Evolutionary conservation across 2,113 vertebrate species (phyloP).

Genomic region (Anolis sagrei): DNA sequence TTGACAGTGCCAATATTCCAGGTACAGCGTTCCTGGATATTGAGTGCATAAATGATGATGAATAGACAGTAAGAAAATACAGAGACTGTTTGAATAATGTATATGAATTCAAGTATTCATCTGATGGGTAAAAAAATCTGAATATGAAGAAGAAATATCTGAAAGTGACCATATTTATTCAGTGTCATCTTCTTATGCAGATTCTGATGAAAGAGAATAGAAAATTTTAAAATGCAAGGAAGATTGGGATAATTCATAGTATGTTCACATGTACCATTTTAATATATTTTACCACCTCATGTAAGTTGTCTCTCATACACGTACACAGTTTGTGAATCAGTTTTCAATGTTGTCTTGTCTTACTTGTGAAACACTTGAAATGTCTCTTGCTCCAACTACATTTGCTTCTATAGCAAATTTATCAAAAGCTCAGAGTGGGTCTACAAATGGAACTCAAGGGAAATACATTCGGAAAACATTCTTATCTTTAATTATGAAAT

Average conservation of each 20-base stretch:
- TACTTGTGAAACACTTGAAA: not conserved
- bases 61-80: conserved; percentile 19
- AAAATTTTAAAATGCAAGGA: not conserved
- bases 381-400: not conserved
- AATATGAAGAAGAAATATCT: not conserved
- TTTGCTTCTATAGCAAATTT: not conserved
- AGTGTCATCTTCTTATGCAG: not conserved
- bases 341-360: not conserved
- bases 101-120: not conserved
- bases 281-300: not conserved
- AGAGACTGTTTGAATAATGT: not conserved
- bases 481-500: not conserved
- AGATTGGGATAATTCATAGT: not conserved
- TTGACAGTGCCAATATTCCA: conserved; percentile 30
- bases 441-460: not conserved
- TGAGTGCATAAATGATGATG: conserved; percentile 24
- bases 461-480: not conserved
- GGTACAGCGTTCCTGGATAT: conserved; percentile 45
- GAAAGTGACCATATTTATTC: not conserved
- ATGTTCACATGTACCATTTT: not conserved
- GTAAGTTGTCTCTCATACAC: too few relatives aligned
- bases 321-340: not conserved
- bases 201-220: conserved; percentile 9
- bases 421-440: not conserved
- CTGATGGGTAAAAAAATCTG: not conserved